Evolutionary conservation across 2,888 invertebrate species (phyloP), one percentile per base, ranked within the genome.

Genomic region (Drosophila buzzatii): DNA sequence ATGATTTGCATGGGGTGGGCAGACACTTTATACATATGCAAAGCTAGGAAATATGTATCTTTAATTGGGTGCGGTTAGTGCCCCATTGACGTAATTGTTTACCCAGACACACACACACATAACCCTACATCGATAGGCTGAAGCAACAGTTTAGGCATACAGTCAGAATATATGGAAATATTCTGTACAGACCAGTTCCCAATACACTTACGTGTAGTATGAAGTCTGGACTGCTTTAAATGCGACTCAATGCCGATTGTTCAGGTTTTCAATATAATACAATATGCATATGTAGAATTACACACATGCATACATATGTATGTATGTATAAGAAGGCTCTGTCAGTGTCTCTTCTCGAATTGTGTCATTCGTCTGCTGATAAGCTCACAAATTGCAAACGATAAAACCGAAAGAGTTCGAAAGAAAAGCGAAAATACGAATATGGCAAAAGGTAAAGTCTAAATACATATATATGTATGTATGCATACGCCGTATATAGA

Each of bases 81-180:
- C 56, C 59, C 44, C 60, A 68, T 60, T 84, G 77, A 88, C 84
- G 84, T 82, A 88, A 84, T 85, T 88, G 84, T 84, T 82, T 85
- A 69, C 66, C 56, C 66, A 66, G 68, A 66, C 61, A 61, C n/a
- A 58, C 18, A 66, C 45, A 61, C 4, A 56, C 18, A 63, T 18
- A 66, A 33, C 67, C 47, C 47, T 1, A 49, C 16, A 64, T 31
- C 42, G 18, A 51, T 58, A 53, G 49, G 20, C 20, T 51, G 56
- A 37, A 62, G 55, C 23, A 63, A 63, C 70, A 72, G 72, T 39
- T 52, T 49, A 69, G 66, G 71, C 67, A 82, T 72, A 70, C 65
- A 37, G 16, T 6, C 2, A 37, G 37, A 33, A 33, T 8, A 37
- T 70, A 79, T 81, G 75, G 75, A 73, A 78, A 76, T 76, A 55